A percentile compares a stretch with the other conserved stretches of the same genome.
phyloP scores from a whole-genome alignment of 2,888 invertebrate genomes.

The Rugalucina vietnamica region DNA sequence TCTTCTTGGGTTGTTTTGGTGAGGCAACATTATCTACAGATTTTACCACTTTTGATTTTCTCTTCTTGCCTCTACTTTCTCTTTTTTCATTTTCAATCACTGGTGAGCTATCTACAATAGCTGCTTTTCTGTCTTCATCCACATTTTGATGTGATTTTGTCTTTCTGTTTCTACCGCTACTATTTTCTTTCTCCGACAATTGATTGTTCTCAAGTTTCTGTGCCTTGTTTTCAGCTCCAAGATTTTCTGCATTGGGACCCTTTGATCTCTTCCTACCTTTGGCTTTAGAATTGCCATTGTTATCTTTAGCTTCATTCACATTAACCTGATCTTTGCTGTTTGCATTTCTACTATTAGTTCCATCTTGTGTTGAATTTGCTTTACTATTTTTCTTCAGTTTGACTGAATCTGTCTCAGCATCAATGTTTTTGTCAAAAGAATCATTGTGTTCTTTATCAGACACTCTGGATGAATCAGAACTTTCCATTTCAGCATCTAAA shows the following conservation, averaged over 20 bases:
- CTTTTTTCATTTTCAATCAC: not conserved
- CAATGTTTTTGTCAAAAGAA: no score
- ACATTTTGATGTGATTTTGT: not conserved
- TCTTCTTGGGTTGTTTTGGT: not conserved
- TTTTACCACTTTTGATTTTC: not conserved
- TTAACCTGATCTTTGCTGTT: no score
- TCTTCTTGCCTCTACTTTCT: not conserved
- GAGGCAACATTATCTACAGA: not conserved
- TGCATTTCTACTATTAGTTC: no score
- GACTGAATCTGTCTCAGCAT: no score
- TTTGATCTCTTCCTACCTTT: not conserved
- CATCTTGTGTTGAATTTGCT: no score
- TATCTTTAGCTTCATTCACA: no score
- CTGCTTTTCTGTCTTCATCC: not conserved
- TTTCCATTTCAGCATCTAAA: no score
- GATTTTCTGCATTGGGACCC: not conserved
- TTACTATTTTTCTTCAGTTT: no score
- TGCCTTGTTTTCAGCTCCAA: not conserved
- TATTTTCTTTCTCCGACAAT: not conserved
- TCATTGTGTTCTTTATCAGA: no score
- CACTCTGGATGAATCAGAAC: no score
- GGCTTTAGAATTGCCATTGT: no score
- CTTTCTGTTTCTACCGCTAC: constrained; percentile 28
- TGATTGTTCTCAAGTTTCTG: not conserved
- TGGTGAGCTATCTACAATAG: not conserved